Conservation (phyloP, 2,113 vertebrate genomes). For the Tragelaphus buxtoni region DNA sequence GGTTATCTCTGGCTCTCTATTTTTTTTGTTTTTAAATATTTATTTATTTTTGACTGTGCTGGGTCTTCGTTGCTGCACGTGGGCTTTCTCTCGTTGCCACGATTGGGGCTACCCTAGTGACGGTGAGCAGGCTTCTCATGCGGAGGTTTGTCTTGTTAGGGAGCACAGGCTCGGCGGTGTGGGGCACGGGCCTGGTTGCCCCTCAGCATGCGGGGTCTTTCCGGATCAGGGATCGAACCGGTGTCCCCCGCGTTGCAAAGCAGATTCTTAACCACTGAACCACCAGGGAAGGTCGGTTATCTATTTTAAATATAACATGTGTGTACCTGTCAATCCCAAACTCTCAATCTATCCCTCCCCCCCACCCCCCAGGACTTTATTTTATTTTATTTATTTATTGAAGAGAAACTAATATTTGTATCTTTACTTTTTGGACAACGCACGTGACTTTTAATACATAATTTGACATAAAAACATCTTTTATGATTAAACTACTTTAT, state of each 20-base stretch:
- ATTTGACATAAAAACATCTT: neutral
- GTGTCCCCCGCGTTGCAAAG: neutral
- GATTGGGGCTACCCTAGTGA: accelerated
- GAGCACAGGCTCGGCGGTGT: neutral
- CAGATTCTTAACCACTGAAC: neutral
- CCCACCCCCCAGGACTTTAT: too few species aligned
- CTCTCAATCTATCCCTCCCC: neutral
- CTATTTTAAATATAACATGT: neutral
- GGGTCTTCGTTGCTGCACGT: neutral
- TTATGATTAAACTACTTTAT: neutral
- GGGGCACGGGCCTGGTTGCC: neutral
- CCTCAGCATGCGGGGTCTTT: neutral
- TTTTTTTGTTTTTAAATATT: neutral
- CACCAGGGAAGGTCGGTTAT: neutral
- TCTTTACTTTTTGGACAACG: too few species aligned
- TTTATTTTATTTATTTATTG: too few species aligned
- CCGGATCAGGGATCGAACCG: accelerated
- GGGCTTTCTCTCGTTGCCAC: neutral
- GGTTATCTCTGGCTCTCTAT: neutral
- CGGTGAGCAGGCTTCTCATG: accelerated
- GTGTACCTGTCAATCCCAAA: neutral
- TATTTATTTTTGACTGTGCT: neutral
- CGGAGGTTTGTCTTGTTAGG: neutral
- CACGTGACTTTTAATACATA: neutral
- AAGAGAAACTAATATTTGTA: too few species aligned